Conservation (phyloP, 2,888 invertebrate genomes). For the Cristatella mucedo region DNA sequence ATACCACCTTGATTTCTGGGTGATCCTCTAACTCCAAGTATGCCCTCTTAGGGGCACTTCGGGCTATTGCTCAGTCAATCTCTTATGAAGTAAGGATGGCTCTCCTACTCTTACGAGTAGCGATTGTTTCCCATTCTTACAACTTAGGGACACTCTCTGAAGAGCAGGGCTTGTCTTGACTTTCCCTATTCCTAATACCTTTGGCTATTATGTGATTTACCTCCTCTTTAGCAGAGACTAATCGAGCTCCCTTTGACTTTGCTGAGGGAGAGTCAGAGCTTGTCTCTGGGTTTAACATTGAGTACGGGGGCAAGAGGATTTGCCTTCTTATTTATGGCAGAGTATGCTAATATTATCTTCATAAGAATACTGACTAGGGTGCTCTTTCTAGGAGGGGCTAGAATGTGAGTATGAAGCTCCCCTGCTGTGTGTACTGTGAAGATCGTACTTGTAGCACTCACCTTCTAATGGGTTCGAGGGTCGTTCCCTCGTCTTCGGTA, state of each 20-base stretch:
- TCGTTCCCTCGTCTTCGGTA: constrained; percentile 57
- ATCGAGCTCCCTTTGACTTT: constrained; percentile 46
- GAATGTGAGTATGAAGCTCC: constrained; percentile 11
- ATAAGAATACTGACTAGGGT: constrained; percentile 25
- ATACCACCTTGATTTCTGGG: constrained; percentile 44
- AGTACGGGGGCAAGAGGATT: constrained; percentile 45
- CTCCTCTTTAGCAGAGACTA: constrained; percentile 27
- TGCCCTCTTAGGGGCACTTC: constrained; percentile 52
- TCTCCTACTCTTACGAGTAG: constrained; percentile 48
- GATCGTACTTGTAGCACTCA: constrained; percentile 44
- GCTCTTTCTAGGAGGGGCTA: constrained; percentile 45
- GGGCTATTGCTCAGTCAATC: constrained; percentile 55
- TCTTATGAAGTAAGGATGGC: constrained; percentile 58
- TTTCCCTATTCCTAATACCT: constrained; percentile 17
- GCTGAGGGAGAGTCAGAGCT: constrained; percentile 61
- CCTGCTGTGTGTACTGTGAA: constrained; percentile 43
- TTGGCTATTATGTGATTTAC: constrained; percentile 25
- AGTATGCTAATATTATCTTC: constrained; percentile 30
- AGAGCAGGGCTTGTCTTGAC: constrained; percentile 11
- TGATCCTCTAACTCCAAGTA: constrained; percentile 58
- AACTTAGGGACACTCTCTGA: constrained; percentile 15
- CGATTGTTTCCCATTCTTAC: constrained; percentile 42
- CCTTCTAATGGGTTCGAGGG: constrained; percentile 51
- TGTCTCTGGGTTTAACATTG: constrained; percentile 63
- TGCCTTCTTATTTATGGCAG: constrained; percentile 34